A percentile compares a stretch with the other conserved stretches of the same genome.
phyloP scores from a whole-genome alignment of 2,888 invertebrate genomes.

The Acronicta psi region DNA sequence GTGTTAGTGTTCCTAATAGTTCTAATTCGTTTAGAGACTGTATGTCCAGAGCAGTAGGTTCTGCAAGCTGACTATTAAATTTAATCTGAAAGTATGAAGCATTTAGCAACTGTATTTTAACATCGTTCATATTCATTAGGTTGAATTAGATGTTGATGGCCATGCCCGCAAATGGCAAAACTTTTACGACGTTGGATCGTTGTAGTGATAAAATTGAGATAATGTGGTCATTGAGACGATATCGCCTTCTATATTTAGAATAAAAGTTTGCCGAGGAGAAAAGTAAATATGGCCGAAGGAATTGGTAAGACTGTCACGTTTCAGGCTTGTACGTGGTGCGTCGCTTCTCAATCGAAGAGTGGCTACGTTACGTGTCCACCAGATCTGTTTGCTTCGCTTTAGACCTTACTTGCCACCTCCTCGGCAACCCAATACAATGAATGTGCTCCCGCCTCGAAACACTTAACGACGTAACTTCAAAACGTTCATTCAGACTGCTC shows the following conservation, averaged over 20 bases:
- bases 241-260: slow-evolving; percentile 69
- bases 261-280: slow-evolving; percentile 64
- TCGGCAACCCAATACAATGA: slow-evolving; percentile 15
- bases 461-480: slow-evolving; percentile 25
- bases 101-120: slow-evolving; percentile 4
- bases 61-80: slow-evolving; percentile 19
- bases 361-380: slow-evolving; percentile 62
- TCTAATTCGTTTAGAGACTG: slow-evolving; percentile 9
- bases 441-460: slow-evolving; percentile 14
- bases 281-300: slow-evolving; percentile 66
- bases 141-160: not conserved
- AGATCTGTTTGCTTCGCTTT: slow-evolving; percentile 29
- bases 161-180: not conserved
- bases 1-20: slow-evolving; percentile 4
- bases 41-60: slow-evolving; percentile 2
- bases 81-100: slow-evolving; percentile 1
- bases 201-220: slow-evolving; percentile 48
- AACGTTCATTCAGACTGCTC: slow-evolving; percentile 39
- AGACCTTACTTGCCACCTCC: slow-evolving; percentile 27
- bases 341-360: slow-evolving; percentile 63
- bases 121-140: not conserved
- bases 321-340: slow-evolving; percentile 66
- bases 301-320: slow-evolving; percentile 74
- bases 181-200: slow-evolving; percentile 15
- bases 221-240: slow-evolving; percentile 57